Evolutionary conservation across 2,113 vertebrate genomes (phyloP).

Genomic region (Clinocottus analis): DNA sequence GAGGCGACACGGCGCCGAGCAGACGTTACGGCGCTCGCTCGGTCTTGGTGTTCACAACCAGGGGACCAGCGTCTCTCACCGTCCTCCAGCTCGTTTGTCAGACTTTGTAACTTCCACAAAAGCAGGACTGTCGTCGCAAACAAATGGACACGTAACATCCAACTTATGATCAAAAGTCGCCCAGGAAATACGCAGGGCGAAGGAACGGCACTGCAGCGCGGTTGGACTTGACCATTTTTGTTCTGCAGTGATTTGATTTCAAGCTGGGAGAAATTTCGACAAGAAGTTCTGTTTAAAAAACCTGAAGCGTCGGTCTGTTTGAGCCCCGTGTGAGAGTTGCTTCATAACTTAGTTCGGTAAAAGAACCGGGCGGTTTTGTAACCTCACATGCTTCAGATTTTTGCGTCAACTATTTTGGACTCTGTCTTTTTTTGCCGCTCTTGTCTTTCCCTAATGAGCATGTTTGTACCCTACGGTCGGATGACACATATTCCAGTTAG

Average conservation of each 20-base stretch:
- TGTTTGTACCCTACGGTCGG: constrained; percentile 9
- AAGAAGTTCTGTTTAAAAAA: not conserved
- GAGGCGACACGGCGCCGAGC: not conserved
- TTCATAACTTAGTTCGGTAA: too few species aligned
- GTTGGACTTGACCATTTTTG: not conserved
- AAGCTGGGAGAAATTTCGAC: not conserved
- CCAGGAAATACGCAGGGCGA: not conserved
- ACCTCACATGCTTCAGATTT: constrained; percentile 38
- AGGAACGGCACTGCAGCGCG: not conserved
- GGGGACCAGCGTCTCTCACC: constrained; percentile 9
- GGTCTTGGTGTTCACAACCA: not conserved
- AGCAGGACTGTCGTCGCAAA: constrained; percentile 24
- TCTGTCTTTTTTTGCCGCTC: not conserved
- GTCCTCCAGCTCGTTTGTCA: constrained; percentile 35
- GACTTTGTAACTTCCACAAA: constrained; percentile 17
- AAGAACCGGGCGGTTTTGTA: not conserved
- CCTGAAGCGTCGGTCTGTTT: not conserved
- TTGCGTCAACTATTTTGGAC: constrained; percentile 11
- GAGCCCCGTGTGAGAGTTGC: not conserved
- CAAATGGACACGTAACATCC: constrained; percentile 3
- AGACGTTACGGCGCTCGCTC: too few species aligned
- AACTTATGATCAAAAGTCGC: constrained; percentile 31
- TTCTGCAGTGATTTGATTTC: not conserved
- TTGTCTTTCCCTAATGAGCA: constrained; percentile 23
- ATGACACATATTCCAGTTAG: constrained; percentile 42